Evolutionary conservation across 2,888 invertebrate genomes (phyloP).

Genomic region (Amiota minor): DNA sequence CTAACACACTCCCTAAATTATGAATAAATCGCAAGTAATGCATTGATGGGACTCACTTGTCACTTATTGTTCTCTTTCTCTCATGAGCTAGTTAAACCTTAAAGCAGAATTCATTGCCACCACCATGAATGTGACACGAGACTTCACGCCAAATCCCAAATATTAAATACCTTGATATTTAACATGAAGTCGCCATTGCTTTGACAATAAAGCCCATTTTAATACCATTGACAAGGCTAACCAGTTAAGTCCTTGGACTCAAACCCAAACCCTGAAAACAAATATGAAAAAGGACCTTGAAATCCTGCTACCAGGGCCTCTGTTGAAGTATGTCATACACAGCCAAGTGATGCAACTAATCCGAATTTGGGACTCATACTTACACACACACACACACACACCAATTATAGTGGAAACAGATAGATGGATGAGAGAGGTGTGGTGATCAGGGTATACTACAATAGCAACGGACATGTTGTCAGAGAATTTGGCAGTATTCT

Average conservation of each 20-base stretch:
- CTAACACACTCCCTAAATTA: neutral
- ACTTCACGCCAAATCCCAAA: conserved; percentile 44
- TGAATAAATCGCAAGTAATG: neutral
- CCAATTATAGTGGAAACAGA: neutral
- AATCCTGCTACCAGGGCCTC: neutral
- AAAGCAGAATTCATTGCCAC: neutral
- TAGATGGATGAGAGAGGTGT: neutral
- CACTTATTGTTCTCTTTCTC: neutral
- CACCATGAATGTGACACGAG: neutral
- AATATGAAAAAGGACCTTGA: too few species aligned
- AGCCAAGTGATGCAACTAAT: conserved; percentile 44
- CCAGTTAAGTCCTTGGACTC: too few species aligned
- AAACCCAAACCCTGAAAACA: too few species aligned
- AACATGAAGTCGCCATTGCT: conserved; percentile 19
- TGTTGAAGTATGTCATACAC: conserved; percentile 9
- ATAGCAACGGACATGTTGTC: neutral
- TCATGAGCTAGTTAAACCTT: neutral
- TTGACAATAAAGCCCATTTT: conserved; percentile 14
- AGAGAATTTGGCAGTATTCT: neutral
- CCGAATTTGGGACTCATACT: conserved; percentile 42
- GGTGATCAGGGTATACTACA: neutral
- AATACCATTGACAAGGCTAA: conserved; percentile 15
- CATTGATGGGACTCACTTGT: conserved; percentile 1
- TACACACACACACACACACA: conserved; percentile 25
- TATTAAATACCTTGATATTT: conserved; percentile 54